phyloP scores from a whole-genome alignment of 1,140 invertebrate genomes.

The Panagrolaimus sp. region DNA sequence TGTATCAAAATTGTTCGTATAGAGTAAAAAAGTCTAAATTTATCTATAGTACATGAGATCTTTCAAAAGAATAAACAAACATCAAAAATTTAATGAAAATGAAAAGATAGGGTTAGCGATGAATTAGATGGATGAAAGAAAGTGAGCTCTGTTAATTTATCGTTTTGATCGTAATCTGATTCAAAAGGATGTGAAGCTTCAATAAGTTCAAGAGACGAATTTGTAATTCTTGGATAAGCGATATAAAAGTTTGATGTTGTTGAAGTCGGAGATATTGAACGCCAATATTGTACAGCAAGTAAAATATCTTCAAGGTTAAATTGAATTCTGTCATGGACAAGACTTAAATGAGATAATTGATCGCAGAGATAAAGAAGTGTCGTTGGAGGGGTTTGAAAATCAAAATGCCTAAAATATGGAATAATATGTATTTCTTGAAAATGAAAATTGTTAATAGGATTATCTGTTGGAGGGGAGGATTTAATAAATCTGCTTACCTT shows the following conservation, averaged over 20 bases:
- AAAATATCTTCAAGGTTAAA: not conserved
- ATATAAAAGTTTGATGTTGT: not conserved
- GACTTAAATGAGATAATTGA: not conserved
- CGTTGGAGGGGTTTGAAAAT: not conserved
- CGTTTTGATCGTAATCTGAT: not conserved
- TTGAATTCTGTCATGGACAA: not conserved
- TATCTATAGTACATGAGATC: not conserved
- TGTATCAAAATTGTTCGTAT: constrained; percentile 6
- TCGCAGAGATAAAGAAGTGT: constrained; percentile 1
- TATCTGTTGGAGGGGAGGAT: no score
- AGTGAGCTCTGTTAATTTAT: not conserved
- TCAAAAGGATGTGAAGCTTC: not conserved
- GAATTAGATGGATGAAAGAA: constrained; percentile 8
- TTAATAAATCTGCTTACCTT: not conserved
- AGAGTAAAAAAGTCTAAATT: not conserved
- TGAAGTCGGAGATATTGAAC: not conserved
- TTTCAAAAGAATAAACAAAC: not conserved
- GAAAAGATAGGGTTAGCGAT: not conserved
- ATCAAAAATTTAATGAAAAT: constrained; percentile 1
- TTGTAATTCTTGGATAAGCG: not conserved
- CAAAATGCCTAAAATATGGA: not conserved
- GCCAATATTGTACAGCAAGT: not conserved
- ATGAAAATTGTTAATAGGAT: not conserved
- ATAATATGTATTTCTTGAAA: not conserved
- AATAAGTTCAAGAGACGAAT: not conserved